Evolutionary conservation across 1,140 invertebrate genomes (phyloP).

Genomic region (Neomicropteryx cornuta): DNA sequence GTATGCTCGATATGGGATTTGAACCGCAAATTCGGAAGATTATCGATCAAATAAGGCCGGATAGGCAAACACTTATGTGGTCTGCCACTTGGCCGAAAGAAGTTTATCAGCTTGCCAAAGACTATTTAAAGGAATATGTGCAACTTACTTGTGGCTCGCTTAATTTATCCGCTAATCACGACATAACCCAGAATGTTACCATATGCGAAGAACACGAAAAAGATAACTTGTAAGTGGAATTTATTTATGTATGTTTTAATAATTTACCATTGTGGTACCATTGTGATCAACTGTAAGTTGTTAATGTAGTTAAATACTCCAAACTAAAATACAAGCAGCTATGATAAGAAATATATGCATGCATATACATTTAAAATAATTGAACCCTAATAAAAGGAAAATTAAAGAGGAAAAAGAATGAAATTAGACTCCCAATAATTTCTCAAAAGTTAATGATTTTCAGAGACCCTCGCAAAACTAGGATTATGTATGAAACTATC

Average conservation of each 20-base stretch:
- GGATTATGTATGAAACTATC: no score
- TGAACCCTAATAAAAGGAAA: no score
- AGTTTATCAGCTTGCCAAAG: constrained; percentile 57
- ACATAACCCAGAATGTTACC: constrained; percentile 78
- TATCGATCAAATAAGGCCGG: constrained; percentile 57
- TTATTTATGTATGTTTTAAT: neutral
- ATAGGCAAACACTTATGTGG: constrained; percentile 44
- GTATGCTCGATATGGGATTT: constrained; percentile 97
- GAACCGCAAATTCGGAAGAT: constrained; percentile 91
- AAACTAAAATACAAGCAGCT: neutral
- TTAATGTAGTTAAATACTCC: constrained; percentile 4
- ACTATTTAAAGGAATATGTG: constrained; percentile 61
- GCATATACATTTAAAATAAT: no score
- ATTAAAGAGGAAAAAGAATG: no score
- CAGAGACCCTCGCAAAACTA: no score
- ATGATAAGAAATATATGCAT: no score
- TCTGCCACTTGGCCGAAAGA: constrained; percentile 80
- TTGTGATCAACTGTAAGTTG: constrained; percentile 11
- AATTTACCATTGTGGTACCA: neutral
- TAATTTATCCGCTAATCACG: constrained; percentile 77
- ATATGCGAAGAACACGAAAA: constrained; percentile 68
- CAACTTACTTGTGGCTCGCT: constrained; percentile 71
- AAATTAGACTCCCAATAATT: no score
- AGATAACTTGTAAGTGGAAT: constrained; percentile 30
- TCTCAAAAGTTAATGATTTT: no score